Base-by-base conservation (phyloP, 2,797 vertebrate genomes). In the Sebastiscus tertius region DNA sequence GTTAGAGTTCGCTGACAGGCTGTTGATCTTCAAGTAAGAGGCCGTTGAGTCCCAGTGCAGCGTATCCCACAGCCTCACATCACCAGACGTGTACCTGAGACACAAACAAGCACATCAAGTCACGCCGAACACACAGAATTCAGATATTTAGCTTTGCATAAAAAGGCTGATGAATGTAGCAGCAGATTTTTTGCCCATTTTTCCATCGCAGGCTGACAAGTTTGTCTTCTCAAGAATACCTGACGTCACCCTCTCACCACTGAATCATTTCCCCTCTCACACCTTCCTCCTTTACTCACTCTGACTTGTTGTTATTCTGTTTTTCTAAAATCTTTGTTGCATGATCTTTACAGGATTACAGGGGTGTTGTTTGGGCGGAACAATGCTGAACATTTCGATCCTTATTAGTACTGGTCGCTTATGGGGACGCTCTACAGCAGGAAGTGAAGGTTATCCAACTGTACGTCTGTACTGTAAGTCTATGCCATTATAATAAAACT, bases 1-100 rank as follows among this genome's bases (percentile, higher is more conserved):
- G 54, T 94, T 95, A 64, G 95, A 91, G 84, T 95, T 94, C 1
- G 73, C 85, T 8, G 93, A 90, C 83, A 94, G 91, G 0, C 91
- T 84, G 82, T 93, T 91, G 0, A 96, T 75, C 85, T 96, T 96
- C 90, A 99, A 94, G 92, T 94, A 95, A 36, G 97, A 97, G 54
- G 97, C 95, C 0, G 91, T 46, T 3, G 96, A 95, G 95, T 98
- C 97, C 97, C 97, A 98, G 93, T 97, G 96, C 89, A 97, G 93
- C 0, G 97, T 98, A 86, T 99, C 97, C 98, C 98, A 99, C 90
- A 99, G 92, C 81, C 97, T 92, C 86, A 99, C 97, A 6, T 98
- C 97, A 63, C 98, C 98, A 0, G 98, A 99, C 0, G 96, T 98
- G 77, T 99, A 99, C 84, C 98, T 99, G 94, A 77, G 91, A 84